Evolutionary conservation across 2,113 vertebrate species (phyloP), one percentile per base, ranked within the genome.

Genomic region (Procavia capensis): DNA sequence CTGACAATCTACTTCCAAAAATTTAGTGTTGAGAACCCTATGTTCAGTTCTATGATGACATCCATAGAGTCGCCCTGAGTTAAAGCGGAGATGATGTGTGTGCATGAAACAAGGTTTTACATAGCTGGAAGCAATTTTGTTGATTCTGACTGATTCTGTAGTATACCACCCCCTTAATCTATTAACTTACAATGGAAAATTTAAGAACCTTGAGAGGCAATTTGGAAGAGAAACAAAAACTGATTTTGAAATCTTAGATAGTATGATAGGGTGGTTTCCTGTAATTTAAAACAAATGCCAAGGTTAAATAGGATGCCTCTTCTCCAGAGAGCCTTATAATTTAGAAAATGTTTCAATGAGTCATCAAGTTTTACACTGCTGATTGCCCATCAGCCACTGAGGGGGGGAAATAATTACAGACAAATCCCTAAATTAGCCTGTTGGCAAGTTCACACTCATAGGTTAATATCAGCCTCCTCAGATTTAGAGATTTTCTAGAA

Each of bases 261-360:
- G 88, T 83, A 63, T 85, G 59, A 92, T 50, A 41, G 82, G 14
- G 41, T 80, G 66, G 63, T 88, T 24, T 94, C 43, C 75, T 83
- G 39, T 83, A 90, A 94, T 93, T 94, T 97, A 84, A 91, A 91
- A 57, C 43, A 94, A 88, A 90, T 88, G 68, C 43, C 74, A 94
- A 93, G 78, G 22, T 85, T 94, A 95, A 88, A 63, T 88, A 90
- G 20, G 84, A 82, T 66, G 22, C 5, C n/a, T 92, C 31, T 86
- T 95, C 50, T 91, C 34, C 64, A 89, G 80, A 76, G 93, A 84
- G 34, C 79, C 25, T 84, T 88, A 76, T 84, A 75, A 86, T 96
- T 97, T 94, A 80, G 29, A 95, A 81, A 94, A 97, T 29, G 36
- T 79, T 95, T 94, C 57, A 92, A 8, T 97, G 95, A 93, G 39